These are phyloP conservation scores for Monopis laevigella DNA, from an alignment of 2,888 invertebrate species.

Conservation along the genomic window DNA sequence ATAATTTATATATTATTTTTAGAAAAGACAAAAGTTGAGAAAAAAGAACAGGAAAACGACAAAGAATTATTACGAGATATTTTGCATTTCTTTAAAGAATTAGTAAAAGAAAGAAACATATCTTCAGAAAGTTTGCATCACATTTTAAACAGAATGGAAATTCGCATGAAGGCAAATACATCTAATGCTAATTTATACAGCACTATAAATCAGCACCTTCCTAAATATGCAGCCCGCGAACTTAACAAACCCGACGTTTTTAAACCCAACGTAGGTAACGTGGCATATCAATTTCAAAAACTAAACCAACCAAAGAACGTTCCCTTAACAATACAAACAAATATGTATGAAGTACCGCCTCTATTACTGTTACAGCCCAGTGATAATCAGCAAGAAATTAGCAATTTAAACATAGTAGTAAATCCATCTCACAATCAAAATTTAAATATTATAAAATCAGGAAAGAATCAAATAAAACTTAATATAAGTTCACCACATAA, in stretches of 20 bases:
- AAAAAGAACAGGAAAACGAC: background rate
- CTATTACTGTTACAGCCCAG: background rate
- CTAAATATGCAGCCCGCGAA: too few relatives aligned
- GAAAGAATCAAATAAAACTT: background rate
- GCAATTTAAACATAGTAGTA: constrained; percentile 4
- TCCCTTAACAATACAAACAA: constrained; percentile 5
- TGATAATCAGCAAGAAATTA: background rate
- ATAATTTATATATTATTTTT: background rate
- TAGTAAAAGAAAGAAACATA: constrained; percentile 6
- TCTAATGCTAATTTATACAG: too few relatives aligned
- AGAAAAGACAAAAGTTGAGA: background rate
- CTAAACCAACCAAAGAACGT: too few relatives aligned
- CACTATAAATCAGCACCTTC: too few relatives aligned
- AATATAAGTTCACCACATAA: background rate
- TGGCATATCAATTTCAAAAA: too few relatives aligned
- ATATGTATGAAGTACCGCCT: constrained; percentile 7
- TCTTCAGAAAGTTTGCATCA: too few relatives aligned
- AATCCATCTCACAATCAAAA: background rate
- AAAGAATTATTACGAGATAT: background rate
- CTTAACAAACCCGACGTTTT: too few relatives aligned
- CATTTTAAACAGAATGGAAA: too few relatives aligned
- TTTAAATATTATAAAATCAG: background rate
- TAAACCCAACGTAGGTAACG: too few relatives aligned
- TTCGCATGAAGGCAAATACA: too few relatives aligned
- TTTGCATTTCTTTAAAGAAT: constrained; percentile 2